Evolutionary conservation across 1,140 invertebrate genomes (phyloP).

Genomic region (Eriosoma lanigerum): DNA sequence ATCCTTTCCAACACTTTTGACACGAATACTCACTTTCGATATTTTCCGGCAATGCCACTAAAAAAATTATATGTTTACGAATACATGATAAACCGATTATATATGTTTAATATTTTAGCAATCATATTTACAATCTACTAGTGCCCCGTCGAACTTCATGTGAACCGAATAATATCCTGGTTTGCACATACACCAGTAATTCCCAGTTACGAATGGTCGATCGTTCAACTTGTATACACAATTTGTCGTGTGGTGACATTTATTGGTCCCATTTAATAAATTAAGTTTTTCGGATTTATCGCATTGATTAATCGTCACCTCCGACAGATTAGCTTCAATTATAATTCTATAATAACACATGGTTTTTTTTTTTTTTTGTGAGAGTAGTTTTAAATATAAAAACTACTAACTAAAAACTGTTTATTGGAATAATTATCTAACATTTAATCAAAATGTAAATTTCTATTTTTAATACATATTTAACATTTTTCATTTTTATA

Average conservation of each 20-base stretch:
- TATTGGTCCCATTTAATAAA: slow-evolving; percentile 24
- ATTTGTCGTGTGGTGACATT: slow-evolving; percentile 20
- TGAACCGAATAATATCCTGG: slow-evolving; percentile 19
- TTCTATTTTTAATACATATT: too few relatives aligned
- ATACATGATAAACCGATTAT: background rate
- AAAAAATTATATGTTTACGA: background rate
- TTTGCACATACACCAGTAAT: slow-evolving; percentile 31
- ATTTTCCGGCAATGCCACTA: background rate
- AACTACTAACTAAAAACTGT: too few relatives aligned
- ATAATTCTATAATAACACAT: background rate
- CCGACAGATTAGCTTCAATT: slow-evolving; percentile 30
- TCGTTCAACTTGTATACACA: background rate
- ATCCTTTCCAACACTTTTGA: slow-evolving; percentile 29
- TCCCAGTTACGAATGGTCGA: background rate
- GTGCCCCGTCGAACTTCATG: background rate
- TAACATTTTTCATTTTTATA: too few relatives aligned
- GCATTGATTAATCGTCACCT: slow-evolving; percentile 20
- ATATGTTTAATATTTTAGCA: background rate
- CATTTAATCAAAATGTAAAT: too few relatives aligned
- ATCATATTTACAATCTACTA: background rate
- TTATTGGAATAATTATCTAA: too few relatives aligned
- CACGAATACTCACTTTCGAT: slow-evolving; percentile 26
- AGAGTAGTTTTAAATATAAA: too few relatives aligned
- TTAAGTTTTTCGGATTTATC: background rate
- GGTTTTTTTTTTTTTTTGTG: too few relatives aligned